Evolutionary conservation across 1,140 invertebrate species (phyloP).

Genomic region (Drosophila jambulina): DNA sequence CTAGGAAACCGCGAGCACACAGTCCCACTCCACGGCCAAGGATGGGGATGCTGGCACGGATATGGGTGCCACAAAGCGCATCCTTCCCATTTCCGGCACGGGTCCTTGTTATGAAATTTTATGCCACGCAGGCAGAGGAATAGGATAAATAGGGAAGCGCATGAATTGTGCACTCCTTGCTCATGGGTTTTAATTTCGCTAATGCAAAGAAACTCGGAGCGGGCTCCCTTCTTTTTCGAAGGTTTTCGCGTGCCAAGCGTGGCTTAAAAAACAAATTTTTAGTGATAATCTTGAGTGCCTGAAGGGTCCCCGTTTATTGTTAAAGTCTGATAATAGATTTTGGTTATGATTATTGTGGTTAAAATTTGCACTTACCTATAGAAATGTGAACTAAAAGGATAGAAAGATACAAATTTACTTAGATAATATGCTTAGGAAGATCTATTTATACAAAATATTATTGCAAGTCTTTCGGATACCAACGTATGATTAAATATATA

Average conservation of each 20-base stretch:
- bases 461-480: background rate
- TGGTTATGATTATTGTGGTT: too few species aligned
- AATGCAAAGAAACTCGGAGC: constrained; percentile 26
- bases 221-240: background rate
- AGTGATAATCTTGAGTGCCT: constrained; percentile 12
- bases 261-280: constrained; percentile 22
- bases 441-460: background rate
- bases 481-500: background rate
- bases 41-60: constrained; percentile 11
- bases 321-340: background rate
- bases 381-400: background rate
- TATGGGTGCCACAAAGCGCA: constrained; percentile 59
- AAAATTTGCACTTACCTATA: too few species aligned
- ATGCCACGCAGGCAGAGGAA: constrained; percentile 59
- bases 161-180: constrained; percentile 41
- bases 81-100: constrained; percentile 64
- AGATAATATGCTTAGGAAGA: background rate
- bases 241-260: constrained; percentile 6
- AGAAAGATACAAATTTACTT: background rate
- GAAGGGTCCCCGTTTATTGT: background rate
- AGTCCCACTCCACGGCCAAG: constrained; percentile 12
- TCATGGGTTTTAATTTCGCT: constrained; percentile 49
- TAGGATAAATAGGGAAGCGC: constrained; percentile 35
- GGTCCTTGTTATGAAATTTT: constrained; percentile 69
- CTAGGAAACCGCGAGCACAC: constrained; percentile 60